A percentile compares a stretch with the other conserved stretches of the same genome.
phyloP scores from a whole-genome alignment of 2,888 invertebrate species.

The Drosophila rellima region DNA sequence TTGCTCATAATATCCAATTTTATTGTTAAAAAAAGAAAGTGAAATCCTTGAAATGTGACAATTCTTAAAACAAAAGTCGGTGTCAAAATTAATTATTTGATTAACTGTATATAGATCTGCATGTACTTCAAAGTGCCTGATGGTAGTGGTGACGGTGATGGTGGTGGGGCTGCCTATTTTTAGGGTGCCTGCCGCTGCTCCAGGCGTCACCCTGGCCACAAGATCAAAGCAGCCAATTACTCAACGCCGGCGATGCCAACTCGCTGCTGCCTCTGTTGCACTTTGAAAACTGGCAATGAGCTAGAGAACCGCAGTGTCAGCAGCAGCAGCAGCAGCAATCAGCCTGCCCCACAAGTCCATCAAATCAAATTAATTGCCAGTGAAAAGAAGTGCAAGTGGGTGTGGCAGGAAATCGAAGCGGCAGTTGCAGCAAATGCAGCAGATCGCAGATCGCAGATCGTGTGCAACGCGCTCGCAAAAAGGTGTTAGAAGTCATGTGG shows the following conservation, averaged over 20 bases:
- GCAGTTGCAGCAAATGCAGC: conserved; percentile 51
- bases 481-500: conserved; percentile 71
- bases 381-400: conserved; percentile 51
- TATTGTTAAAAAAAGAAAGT: too few relatives aligned
- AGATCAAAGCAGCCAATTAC: conserved; percentile 80
- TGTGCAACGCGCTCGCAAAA: conserved; percentile 22
- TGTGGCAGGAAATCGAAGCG: conserved; percentile 73
- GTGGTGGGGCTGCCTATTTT: conserved; percentile 53
- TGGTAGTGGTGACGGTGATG: neutral
- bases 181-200: conserved; percentile 38
- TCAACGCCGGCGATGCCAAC: conserved; percentile 63
- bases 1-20: too few relatives aligned
- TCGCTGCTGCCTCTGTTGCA: conserved; percentile 40
- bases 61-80: too few relatives aligned
- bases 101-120: neutral
- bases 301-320: conserved; percentile 67
- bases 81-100: neutral
- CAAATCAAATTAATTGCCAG: conserved; percentile 74
- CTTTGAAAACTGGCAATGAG: conserved; percentile 79
- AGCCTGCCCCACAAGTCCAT: conserved; percentile 32
- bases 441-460: conserved; percentile 29
- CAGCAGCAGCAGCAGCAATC: conserved; percentile 12
- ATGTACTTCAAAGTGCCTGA: conserved; percentile 64
- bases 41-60: too few relatives aligned
- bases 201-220: conserved; percentile 57